Base-by-base conservation (phyloP, 2,888 invertebrate species). In the Sylvicola cinctus region DNA sequence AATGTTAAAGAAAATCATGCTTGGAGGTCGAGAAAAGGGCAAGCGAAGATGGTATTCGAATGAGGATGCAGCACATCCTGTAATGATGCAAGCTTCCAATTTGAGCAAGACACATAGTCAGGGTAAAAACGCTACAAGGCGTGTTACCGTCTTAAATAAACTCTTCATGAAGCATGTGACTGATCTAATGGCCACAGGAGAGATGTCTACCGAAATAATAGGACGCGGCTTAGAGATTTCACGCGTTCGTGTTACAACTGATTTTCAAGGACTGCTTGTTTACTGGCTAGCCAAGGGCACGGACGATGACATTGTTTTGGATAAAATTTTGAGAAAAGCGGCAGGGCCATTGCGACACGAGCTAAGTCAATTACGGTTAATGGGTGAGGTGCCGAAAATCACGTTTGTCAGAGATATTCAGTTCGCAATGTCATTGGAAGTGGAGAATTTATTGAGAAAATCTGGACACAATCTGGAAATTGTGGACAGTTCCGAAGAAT, bases 121-220 rank as follows among this genome's bases (percentile, higher is more conserved):
- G 17, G 61, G 62, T 10, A 66, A 68, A 31, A 58, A 61, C 10
- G 65, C 64, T 8, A 52, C 58, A 1, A 65, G 73, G 28, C 63
- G 83, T 44, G 58, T 69, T 15, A 58, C 64, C 2, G 71, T 81
- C 40, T 54, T 85, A 2, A 83, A 83, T 50, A 79, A 80, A 54
- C 48, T 84, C 32, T 83, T 84, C 45, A 83, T 84, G 80, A 67
- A 70, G 44, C 62, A 78, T 38, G 71, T 85, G 7, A 78, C 80
- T 0, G 83, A 81, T 50, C 54, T 80, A 23, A 66, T 85, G 66
- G 69, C 77, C 2, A 75, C 75, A 0, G 78, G 79, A 2, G 69
- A 73, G 43, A 60, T 66, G 20, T 58, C 74, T 2, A 55, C 65
- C 32, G 55, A 65, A 33, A 57, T 81, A 39, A 44, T 72, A 11